Evolutionary conservation across 2,888 invertebrate genomes (phyloP), one percentile per base, ranked within the genome.

Genomic region (Unio pictorum): DNA sequence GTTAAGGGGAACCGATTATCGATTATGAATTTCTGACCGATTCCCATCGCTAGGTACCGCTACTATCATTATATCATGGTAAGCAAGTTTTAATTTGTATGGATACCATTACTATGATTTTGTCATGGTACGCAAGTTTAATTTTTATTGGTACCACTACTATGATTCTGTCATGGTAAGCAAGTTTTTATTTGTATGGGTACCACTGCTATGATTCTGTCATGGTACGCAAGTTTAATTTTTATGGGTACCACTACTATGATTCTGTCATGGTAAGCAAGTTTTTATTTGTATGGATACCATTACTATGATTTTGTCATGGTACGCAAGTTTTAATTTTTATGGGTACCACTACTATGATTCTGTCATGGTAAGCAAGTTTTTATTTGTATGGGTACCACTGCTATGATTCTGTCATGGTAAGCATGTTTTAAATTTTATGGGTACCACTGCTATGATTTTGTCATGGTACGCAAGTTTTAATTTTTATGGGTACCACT

Each of bases 21-120:
- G n/a, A n/a, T n/a, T n/a, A n/a, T n/a, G n/a, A n/a, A n/a, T n/a
- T n/a, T n/a, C n/a, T n/a, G n/a, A n/a, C n/a, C n/a, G n/a, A n/a
- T n/a, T n/a, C n/a, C n/a, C n/a, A n/a, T n/a, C n/a, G n/a, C 23
- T 23, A 23, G 84, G 20, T 80, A 79, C 73, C 79, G 78, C 60
- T 84, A 78, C 58, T 85, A 83, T 74, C 84, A 85, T 68, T 85
- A 84, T 54, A 84, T 84, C 57, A 68, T 79, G 78, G 85, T 84
- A 71, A 73, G 74, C 30, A 17, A 58, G 15, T 45, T 45, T 45
- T 15, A 15, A 3, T 45, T 45, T 45, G n/a, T 23, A 71, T 56
- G 82, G 84, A 17, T 80, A 79, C 73, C 79, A 77, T 60, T 84
- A 78, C 58, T 85, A 83, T 74, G 85, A 85, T 68, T 85, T 84